Conservation (phyloP, 1,140 invertebrate genomes). For the Saccostrea cuccullata region DNA sequence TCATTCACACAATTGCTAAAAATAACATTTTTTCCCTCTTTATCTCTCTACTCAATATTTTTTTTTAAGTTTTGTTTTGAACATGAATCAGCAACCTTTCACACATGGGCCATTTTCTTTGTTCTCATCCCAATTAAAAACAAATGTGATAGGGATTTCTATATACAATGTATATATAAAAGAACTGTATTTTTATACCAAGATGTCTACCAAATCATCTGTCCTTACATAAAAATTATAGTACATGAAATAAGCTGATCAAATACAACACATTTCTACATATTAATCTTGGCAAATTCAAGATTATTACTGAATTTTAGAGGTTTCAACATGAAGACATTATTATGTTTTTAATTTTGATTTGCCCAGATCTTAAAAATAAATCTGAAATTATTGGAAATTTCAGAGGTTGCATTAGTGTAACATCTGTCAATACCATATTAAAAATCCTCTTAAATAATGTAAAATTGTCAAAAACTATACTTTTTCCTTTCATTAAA, state of each 20-base stretch:
- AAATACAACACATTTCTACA: background rate
- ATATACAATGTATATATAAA: slow-evolving; percentile 12
- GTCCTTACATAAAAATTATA: background rate
- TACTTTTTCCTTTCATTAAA: no score
- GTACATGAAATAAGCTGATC: background rate
- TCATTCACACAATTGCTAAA: background rate
- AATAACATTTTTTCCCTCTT: background rate
- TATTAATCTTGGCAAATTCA: no score
- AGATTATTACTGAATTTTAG: no score
- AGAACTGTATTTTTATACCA: background rate
- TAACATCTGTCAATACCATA: no score
- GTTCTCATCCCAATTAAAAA: slow-evolving; percentile 4
- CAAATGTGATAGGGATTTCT: slow-evolving; percentile 26
- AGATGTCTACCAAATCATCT: background rate
- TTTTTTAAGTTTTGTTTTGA: background rate
- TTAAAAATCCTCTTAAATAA: no score
- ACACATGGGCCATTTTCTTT: slow-evolving; percentile 10
- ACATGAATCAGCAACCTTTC: background rate
- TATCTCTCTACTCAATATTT: background rate
- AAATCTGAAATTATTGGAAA: no score
- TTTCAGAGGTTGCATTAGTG: no score
- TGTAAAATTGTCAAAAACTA: no score
- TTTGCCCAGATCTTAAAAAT: no score
- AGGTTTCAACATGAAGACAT: no score
- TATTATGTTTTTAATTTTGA: no score